phyloP scores from a whole-genome alignment of 2,797 vertebrate species.

The Craterocephalus amniculus region DNA sequence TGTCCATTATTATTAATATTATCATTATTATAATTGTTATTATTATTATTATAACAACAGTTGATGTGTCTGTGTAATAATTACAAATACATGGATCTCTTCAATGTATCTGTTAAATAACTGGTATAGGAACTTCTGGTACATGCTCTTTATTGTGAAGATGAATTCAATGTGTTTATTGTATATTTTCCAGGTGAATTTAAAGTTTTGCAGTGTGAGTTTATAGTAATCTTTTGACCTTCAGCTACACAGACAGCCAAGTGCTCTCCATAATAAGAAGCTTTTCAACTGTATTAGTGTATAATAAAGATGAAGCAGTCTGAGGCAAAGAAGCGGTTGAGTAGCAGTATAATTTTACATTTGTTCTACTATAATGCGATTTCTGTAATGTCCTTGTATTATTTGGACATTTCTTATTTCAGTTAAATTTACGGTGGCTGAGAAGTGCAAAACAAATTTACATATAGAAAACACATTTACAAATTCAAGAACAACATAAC shows the following conservation, averaged over 20 bases:
- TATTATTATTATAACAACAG: not conserved
- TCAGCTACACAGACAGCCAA: not conserved
- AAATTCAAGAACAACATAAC: too few relatives aligned
- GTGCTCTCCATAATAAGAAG: slow-evolving; percentile 12
- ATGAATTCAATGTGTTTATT: not conserved
- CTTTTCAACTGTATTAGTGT: slow-evolving; percentile 5
- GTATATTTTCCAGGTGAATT: slow-evolving; percentile 3
- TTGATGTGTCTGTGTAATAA: not conserved
- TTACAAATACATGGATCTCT: not conserved
- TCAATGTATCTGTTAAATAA: not conserved
- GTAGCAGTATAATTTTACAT: slow-evolving; percentile 8
- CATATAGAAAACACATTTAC: too few relatives aligned
- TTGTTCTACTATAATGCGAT: slow-evolving; percentile 28
- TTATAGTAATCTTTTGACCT: slow-evolving; percentile 29
- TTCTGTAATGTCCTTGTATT: not conserved
- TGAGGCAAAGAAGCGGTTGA: not conserved
- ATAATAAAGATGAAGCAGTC: not conserved
- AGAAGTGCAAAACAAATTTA: too few relatives aligned
- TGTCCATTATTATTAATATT: too few relatives aligned
- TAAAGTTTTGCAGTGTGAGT: not conserved
- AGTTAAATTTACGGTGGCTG: too few relatives aligned
- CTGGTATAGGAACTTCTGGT: not conserved
- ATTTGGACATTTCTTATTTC: slow-evolving; percentile 5
- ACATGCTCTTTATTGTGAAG: not conserved
- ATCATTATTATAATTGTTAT: too few relatives aligned